A percentile compares a stretch with the other conserved stretches of the same genome.
These are phyloP conservation scores for Sebastes variabilis DNA, from an alignment of 2,797 vertebrate species.

Conservation along the genomic window DNA sequence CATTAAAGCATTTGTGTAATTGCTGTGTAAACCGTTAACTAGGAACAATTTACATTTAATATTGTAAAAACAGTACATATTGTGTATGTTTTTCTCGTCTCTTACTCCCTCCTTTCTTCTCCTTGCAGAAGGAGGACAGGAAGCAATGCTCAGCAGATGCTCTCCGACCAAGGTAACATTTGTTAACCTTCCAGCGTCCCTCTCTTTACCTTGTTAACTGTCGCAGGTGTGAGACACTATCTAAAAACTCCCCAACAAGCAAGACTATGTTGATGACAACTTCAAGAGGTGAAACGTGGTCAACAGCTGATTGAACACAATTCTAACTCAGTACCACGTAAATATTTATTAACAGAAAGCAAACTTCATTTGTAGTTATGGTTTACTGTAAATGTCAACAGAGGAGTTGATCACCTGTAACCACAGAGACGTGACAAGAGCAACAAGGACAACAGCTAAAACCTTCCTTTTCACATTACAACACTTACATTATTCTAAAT, in stretches of 20 bases:
- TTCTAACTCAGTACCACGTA: neutral
- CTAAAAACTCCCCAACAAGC: neutral
- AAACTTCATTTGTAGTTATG: neutral
- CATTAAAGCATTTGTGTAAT: neutral
- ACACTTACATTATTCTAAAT: neutral
- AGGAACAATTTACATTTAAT: neutral
- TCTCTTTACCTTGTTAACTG: neutral
- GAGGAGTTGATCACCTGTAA: neutral
- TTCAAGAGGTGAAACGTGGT: neutral
- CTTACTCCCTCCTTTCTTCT: constrained; percentile 5
- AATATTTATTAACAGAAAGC: neutral
- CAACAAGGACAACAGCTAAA: neutral
- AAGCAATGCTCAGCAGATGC: constrained; percentile 82
- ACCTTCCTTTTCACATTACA: neutral
- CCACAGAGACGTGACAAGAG: neutral
- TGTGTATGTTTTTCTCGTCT: neutral
- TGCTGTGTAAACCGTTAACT: neutral
- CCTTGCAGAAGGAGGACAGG: constrained; percentile 78
- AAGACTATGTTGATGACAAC: neutral
- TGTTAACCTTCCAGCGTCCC: neutral
- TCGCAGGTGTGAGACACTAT: neutral
- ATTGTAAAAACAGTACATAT: neutral
- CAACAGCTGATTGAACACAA: neutral
- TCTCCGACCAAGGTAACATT: constrained; percentile 79
- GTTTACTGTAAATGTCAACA: neutral